Evolutionary conservation across 2,113 vertebrate genomes (phyloP).

Genomic region (Calidris pygmaea): DNA sequence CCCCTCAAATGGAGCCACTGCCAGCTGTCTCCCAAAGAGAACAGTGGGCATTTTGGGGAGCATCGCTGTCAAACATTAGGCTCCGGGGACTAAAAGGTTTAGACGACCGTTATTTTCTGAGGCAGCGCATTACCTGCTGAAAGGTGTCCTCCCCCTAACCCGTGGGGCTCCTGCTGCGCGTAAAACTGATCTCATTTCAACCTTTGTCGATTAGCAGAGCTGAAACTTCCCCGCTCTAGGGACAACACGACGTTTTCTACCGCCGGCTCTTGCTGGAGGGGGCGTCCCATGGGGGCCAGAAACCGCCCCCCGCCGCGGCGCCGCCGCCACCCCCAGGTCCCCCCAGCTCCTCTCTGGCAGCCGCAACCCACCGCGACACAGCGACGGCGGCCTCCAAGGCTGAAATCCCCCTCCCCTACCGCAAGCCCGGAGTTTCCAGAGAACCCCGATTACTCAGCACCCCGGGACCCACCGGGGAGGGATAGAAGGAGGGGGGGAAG

Average conservation of each 20-base stretch:
- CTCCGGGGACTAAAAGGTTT: neutral
- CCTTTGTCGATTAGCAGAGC: neutral
- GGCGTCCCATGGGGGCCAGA: fast-evolving
- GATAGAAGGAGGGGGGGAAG: no score
- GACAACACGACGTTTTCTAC: neutral
- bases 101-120: neutral
- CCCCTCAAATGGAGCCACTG: neutral
- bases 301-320: fast-evolving
- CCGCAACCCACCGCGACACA: fast-evolving
- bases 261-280: fast-evolving
- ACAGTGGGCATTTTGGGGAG: neutral
- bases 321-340: fast-evolving
- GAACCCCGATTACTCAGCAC: neutral
- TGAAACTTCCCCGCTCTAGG: neutral
- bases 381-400: fast-evolving
- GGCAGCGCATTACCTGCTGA: fast-evolving
- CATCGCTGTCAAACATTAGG: fast-evolving
- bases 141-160: neutral
- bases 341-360: fast-evolving
- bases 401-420: fast-evolving
- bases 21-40: neutral
- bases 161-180: neutral
- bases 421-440: fast-evolving
- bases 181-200: neutral
- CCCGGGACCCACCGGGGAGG: no score